Conservation (phyloP, 2,113 vertebrate genomes). For the Eulemur rufifrons region DNA sequence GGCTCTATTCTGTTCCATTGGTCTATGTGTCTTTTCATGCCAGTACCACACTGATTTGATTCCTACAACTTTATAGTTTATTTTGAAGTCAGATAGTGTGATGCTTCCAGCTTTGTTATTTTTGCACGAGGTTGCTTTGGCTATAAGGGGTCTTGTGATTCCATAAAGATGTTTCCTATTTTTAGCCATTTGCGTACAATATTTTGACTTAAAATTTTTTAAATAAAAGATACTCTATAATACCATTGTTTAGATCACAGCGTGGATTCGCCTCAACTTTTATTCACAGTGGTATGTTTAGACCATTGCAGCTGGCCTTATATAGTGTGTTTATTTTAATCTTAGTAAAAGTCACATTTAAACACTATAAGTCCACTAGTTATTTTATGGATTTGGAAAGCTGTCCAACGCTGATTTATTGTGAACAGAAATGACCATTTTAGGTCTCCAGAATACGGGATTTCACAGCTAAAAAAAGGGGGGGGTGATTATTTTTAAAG, state of each 20-base stretch:
- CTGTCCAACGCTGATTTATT: neutral
- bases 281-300: neutral
- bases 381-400: conserved; percentile 29
- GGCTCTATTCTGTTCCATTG: neutral
- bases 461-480: neutral
- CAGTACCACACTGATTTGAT: neutral
- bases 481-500: neutral
- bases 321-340: neutral
- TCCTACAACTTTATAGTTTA: neutral
- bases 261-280: neutral
- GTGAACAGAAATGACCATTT: neutral
- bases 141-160: neutral
- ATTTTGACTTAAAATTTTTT: neutral
- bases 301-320: neutral
- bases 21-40: neutral
- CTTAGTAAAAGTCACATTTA: conserved; percentile 21
- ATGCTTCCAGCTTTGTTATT: neutral
- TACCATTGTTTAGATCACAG: neutral
- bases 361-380: neutral
- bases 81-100: neutral
- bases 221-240: neutral
- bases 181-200: neutral
- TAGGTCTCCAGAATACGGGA: neutral
- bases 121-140: neutral
- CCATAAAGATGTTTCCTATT: neutral